Conservation (phyloP, 2,113 vertebrate species). For the Taurulus bubalis region DNA sequence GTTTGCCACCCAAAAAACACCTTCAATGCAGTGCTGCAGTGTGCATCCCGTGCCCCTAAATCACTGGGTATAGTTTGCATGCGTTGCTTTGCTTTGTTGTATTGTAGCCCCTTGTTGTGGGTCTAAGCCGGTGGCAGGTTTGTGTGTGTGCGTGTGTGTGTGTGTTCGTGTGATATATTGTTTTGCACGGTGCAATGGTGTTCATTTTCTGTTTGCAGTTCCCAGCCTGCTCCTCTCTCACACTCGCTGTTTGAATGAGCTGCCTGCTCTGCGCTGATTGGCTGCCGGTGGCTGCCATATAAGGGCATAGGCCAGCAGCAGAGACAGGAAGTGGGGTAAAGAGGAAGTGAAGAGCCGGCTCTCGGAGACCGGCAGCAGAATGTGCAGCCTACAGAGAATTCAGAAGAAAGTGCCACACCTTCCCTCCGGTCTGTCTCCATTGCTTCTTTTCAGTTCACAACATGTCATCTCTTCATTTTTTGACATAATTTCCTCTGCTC, state of each 20-base stretch:
- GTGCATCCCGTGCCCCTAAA: constrained; percentile 49
- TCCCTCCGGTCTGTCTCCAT: constrained; percentile 1
- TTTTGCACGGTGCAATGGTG: constrained; percentile 38
- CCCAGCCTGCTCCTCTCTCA: constrained; percentile 71
- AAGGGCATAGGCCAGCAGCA: constrained; percentile 76
- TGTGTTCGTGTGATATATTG: constrained; percentile 43
- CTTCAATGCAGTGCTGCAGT: constrained; percentile 42
- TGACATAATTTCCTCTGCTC: background rate
- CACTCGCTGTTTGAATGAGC: constrained; percentile 76
- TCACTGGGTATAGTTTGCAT: constrained; percentile 55
- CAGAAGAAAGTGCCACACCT: constrained; percentile 67
- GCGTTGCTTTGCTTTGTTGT: constrained; percentile 52
- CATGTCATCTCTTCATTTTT: constrained; percentile 1
- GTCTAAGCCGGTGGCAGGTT: constrained; percentile 29
- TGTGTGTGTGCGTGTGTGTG: constrained; percentile 9
- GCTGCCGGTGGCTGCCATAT: constrained; percentile 75
- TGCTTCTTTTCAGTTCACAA: background rate
- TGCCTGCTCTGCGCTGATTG: constrained; percentile 62
- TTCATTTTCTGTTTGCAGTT: constrained; percentile 73
- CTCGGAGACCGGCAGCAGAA: constrained; percentile 55
- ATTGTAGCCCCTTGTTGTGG: constrained; percentile 45
- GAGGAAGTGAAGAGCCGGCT: constrained; percentile 76
- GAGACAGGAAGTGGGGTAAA: constrained; percentile 76
- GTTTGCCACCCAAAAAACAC: constrained; percentile 40
- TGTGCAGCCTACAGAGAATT: constrained; percentile 54